Base-by-base conservation (phyloP, 2,888 invertebrate species). In the Netelia fuscicornis region DNA sequence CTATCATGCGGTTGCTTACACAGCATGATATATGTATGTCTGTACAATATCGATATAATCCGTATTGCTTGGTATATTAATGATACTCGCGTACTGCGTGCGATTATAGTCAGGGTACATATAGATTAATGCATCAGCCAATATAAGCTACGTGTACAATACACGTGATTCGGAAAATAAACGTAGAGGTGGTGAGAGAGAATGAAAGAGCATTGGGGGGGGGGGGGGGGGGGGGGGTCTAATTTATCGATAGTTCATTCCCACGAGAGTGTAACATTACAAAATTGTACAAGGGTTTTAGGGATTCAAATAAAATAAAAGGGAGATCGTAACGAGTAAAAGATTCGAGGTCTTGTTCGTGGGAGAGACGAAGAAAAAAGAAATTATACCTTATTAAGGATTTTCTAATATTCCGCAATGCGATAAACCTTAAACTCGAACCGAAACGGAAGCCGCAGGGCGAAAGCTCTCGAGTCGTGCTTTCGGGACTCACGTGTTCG, bases 341-440 rank as follows among this genome's bases (percentile, higher is more conserved):
- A 37, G 37, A 37, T 6, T 37, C 37, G 37, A 37, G 3, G 37
- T 6, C 37, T 37, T 0, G 37, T 37, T 37, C 37, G 37, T 5
- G 5, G 6, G 37, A 37, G 6, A 37, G 37, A 37, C 6, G 6
- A 37, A 0, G 37, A 37, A 3, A 37, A 37, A 37, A 37, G 6
- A 5, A 6, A 0, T 8, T 37, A 6, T 37, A 37, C 1, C 37
- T 37, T 37, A 37, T 30, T 17, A 80, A 48, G 44, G 20, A 58
- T 70, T 70, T 75, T 62, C 48, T 37, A 78, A 83, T 75, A 83
- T 75, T 79, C 70, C 52, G 79, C 70, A 79, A 70, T 70, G 76
- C 72, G 75, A 84, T 80, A 77, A 81, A 84, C 71, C 80, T 72
- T 62, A 62, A 83, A 48, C 67, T 37, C 58, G 44, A 17, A 56